Base-by-base conservation (phyloP, 2,888 invertebrate genomes). In the Ditula angustiorana region DNA sequence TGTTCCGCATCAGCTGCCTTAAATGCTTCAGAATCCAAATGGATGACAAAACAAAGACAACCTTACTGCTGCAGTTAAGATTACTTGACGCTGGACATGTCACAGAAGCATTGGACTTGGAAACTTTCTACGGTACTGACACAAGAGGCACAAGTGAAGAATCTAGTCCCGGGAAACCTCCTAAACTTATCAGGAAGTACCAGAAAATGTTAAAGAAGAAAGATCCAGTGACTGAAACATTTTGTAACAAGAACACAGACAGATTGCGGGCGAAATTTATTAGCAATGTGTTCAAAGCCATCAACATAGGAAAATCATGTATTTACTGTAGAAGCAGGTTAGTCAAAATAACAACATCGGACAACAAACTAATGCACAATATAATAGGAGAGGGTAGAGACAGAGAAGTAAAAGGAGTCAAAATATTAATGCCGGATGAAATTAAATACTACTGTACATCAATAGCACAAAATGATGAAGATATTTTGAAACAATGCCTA, bases 1-100 rank as follows among this genome's bases (percentile, higher is more conserved):
- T 98, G 7, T 90, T 97, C 56, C 94, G 94, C 68, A 88, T 96
- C 0, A 94, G 95, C 19, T 98, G 98, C 78, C 82, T 96, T 4
- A 88, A 93, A 57, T 98, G 98, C 80, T 94, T 91, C 71, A 94
- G 89, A 73, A 85, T 97, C 8, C 96, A 96, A 87, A 93, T 90
- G 92, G 77, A 83, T 75, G 87, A 88, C 1, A 81, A 84, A 67
- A 80, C 90, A 56, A 95, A 95, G 69, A 77, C 88, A 11, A 78
- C 96, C 28, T 88, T 97, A 0, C 88, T 94, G 60, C 91, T 96
- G 13, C 96, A 97, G 76, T 83, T 97, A 56, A 90, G 94, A 65
- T 90, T 98, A 3, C 85, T 98, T 2, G 95, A 97, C 74, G 94
- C 94, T 1, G 98, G 98, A 0, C 94, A 95, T 77, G 90, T 96